These are phyloP conservation scores for Crotalus tigris DNA, from an alignment of 2,113 vertebrate genomes.

Conservation along the genomic window DNA sequence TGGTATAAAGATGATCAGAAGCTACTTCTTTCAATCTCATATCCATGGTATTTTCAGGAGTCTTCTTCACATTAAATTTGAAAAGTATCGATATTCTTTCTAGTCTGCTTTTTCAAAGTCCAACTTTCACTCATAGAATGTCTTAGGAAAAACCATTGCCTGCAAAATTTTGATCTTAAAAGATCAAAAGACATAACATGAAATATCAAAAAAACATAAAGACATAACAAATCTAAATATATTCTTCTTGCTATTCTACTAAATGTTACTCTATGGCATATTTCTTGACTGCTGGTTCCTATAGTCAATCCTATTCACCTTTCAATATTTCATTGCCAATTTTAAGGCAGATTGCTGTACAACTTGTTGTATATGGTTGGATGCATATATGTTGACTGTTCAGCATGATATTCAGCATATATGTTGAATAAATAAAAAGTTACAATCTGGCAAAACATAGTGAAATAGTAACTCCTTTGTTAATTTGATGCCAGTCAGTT, in stretches of 20 bases:
- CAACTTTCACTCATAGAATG: neutral
- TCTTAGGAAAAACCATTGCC: neutral
- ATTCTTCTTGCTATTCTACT: neutral
- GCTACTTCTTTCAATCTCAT: neutral
- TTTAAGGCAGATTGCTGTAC: neutral
- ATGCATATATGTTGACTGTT: neutral
- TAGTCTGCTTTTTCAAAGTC: neutral
- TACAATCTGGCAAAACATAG: neutral
- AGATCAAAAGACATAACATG: no score
- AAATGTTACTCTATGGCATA: neutral
- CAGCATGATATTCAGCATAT: neutral
- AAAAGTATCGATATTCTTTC: neutral
- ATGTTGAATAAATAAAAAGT: neutral
- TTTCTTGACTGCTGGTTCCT: neutral
- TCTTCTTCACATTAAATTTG: neutral
- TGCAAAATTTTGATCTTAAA: neutral
- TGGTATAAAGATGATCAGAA: neutral
- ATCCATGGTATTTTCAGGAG: neutral
- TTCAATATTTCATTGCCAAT: neutral
- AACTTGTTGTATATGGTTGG: neutral
- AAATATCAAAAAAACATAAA: neutral
- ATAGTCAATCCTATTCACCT: neutral
- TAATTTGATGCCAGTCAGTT: neutral
- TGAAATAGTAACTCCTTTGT: neutral
- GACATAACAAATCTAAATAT: neutral